Percentiles rank a stretch among this genome's conserved stretches.
Evolutionary conservation across 2,888 invertebrate species (phyloP).

Genomic region (Teleiodes luculella): DNA sequence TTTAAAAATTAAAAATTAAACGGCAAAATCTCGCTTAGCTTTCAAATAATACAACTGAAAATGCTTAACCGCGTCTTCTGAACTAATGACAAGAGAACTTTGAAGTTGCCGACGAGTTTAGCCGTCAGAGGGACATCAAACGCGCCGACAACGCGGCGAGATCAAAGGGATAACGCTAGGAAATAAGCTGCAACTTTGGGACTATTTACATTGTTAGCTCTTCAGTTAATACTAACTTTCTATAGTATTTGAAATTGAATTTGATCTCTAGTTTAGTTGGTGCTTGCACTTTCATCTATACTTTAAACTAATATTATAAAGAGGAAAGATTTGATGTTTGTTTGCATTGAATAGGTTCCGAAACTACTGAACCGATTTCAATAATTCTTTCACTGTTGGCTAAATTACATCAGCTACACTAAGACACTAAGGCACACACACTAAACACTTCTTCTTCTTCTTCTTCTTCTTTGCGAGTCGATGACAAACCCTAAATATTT

Average conservation of each 20-base stretch:
- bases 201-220: not conserved
- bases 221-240: not conserved
- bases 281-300: no score
- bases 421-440: no score
- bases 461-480: no score
- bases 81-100: constrained; percentile 8
- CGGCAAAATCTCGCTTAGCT: not conserved
- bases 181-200: constrained; percentile 4
- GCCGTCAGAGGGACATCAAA: constrained; percentile 9
- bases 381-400: no score
- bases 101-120: constrained; percentile 8
- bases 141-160: constrained; percentile 8
- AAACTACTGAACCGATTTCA: no score
- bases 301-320: no score
- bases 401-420: no score
- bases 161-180: constrained; percentile 11
- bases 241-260: not conserved
- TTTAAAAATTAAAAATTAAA: no score
- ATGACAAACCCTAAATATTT: no score
- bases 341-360: no score
- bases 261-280: not conserved
- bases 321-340: no score
- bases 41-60: not conserved
- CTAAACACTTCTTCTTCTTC: no score
- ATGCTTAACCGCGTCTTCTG: not conserved